phyloP scores from a whole-genome alignment of 1,140 invertebrate species.

The Saccostrea echinata region DNA sequence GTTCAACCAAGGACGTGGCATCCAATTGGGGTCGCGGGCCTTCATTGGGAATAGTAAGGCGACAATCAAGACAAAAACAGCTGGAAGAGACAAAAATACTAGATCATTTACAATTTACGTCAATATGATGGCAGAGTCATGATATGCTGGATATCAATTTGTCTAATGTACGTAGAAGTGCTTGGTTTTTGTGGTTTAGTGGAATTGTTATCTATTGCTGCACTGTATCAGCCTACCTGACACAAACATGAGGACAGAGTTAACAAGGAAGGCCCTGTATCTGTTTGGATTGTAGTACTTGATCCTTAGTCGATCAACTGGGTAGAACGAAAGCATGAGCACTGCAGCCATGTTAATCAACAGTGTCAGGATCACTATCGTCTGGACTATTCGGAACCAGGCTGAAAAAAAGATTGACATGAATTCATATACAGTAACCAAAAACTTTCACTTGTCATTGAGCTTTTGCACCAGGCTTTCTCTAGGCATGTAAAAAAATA shows the following conservation, averaged over 20 bases:
- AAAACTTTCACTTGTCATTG: not conserved
- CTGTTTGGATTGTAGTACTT: constrained; percentile 62
- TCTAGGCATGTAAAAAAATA: not conserved
- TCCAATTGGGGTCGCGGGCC: constrained; percentile 93
- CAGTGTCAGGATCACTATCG: not conserved
- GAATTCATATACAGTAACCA: too few species aligned
- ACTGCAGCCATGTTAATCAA: not conserved
- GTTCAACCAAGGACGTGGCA: constrained; percentile 97
- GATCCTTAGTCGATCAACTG: not conserved
- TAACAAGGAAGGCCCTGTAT: constrained; percentile 66
- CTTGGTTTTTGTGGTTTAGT: too few species aligned
- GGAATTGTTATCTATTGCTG: too few species aligned
- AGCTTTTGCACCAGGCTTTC: not conserved
- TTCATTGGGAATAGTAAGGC: constrained; percentile 94
- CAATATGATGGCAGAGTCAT: too few species aligned
- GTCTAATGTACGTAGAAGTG: too few species aligned
- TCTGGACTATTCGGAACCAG: constrained; percentile 31
- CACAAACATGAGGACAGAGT: constrained; percentile 60
- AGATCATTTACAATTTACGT: not conserved
- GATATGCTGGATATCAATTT: too few species aligned
- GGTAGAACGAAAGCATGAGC: not conserved
- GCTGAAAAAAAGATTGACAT: constrained; percentile 20
- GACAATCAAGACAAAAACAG: constrained; percentile 82
- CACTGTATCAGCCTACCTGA: constrained; percentile 61
- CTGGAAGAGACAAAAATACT: constrained; percentile 55